phyloP scores from a whole-genome alignment of 2,888 invertebrate species.

The Anodontia alba region DNA sequence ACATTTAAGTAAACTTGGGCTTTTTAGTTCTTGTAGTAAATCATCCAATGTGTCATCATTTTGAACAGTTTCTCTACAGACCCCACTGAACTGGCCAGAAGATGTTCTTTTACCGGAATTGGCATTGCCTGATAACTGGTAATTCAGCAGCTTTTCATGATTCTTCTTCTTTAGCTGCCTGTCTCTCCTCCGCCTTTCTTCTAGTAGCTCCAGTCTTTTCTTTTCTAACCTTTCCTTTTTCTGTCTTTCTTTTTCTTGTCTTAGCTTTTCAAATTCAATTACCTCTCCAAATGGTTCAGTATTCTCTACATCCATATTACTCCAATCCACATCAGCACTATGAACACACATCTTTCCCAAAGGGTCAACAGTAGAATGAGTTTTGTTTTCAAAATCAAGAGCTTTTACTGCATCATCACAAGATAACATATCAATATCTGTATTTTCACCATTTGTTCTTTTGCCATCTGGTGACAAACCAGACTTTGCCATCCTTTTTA shows the following conservation, averaged over 20 bases:
- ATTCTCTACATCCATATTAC: conserved; percentile 5
- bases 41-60: conserved; percentile 70
- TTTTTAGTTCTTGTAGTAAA: conserved; percentile 68
- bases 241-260: conserved; percentile 19
- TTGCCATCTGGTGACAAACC: conserved; percentile 70
- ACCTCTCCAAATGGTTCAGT: conserved; percentile 1
- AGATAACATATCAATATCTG: not conserved
- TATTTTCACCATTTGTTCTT: conserved; percentile 27
- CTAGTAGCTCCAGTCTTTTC: conserved; percentile 8
- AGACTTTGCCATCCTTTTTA: conserved; percentile 69
- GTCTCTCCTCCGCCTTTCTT: conserved; percentile 23
- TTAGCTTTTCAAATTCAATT: conserved; percentile 16
- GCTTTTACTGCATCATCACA: not conserved
- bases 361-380: not conserved
- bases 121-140: conserved; percentile 39
- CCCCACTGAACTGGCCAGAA: no score
- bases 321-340: not conserved
- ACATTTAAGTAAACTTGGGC: conserved; percentile 28
- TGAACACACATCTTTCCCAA: not conserved
- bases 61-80: conserved; percentile 23
- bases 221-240: conserved; percentile 25
- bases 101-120: not conserved
- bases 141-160: conserved; percentile 47
- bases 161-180: conserved; percentile 47
- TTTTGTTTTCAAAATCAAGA: not conserved